Evolutionary conservation across 2,888 invertebrate genomes (phyloP).

Genomic region (Anticlea derivata): DNA sequence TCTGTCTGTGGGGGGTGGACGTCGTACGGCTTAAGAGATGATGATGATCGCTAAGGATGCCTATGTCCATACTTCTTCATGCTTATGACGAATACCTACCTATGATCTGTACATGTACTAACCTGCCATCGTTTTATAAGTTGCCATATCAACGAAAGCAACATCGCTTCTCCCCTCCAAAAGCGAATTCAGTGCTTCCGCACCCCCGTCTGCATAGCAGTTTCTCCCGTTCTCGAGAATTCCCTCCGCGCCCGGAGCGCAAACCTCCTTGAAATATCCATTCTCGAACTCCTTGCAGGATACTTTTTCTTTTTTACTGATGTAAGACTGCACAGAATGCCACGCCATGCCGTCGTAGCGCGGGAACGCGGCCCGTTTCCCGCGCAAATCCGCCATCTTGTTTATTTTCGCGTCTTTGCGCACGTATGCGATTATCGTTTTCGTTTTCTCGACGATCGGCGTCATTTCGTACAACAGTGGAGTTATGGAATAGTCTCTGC

Average conservation of each 20-base stretch:
- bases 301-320: slow-evolving; percentile 62
- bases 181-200: slow-evolving; percentile 87
- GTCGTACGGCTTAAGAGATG: no score
- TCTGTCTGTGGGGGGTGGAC: no score
- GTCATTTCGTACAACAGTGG: slow-evolving; percentile 86
- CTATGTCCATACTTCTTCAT: no score
- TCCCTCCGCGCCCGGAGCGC: slow-evolving; percentile 78
- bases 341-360: slow-evolving; percentile 89
- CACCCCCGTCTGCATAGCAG: slow-evolving; percentile 81
- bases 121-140: slow-evolving; percentile 85
- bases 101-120: slow-evolving; percentile 36
- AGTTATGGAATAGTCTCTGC: slow-evolving; percentile 80
- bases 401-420: slow-evolving; percentile 82
- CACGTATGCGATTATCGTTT: slow-evolving; percentile 88
- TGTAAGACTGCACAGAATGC: slow-evolving; percentile 81
- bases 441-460: slow-evolving; percentile 82
- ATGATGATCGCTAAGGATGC: no score
- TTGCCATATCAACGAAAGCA: slow-evolving; percentile 88
- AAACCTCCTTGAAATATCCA: slow-evolving; percentile 88
- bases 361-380: slow-evolving; percentile 91
- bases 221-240: slow-evolving; percentile 47
- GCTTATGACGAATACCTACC: no score
- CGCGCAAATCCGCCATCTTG: slow-evolving; percentile 86
- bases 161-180: slow-evolving; percentile 88
- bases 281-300: slow-evolving; percentile 66